These are phyloP conservation scores for Alligator mississippiensis DNA, from an alignment of 2,113 vertebrate genomes.

Conservation along the genomic window DNA sequence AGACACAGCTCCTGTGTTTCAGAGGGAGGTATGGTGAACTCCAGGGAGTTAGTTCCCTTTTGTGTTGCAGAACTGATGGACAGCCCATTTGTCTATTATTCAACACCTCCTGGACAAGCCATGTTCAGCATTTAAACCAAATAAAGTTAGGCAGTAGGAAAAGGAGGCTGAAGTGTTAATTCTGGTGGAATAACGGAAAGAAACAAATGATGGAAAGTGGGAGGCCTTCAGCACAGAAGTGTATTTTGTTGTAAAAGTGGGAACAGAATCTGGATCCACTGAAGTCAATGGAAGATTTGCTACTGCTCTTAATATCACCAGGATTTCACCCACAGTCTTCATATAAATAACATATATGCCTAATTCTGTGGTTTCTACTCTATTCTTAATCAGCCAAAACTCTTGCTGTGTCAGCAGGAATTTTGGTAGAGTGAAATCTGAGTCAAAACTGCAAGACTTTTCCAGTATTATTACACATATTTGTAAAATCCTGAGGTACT, in stretches of 20 bases:
- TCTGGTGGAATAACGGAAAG: neutral
- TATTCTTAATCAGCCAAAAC: neutral
- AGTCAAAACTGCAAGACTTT: neutral
- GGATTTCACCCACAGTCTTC: neutral
- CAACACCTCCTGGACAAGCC: conserved; percentile 16
- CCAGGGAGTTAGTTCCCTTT: neutral
- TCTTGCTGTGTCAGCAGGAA: neutral
- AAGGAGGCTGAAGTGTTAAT: too few relatives aligned
- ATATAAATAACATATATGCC: neutral
- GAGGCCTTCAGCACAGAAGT: neutral
- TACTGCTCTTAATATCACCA: neutral
- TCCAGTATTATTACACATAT: neutral
- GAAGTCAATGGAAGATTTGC: neutral
- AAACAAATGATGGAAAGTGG: neutral
- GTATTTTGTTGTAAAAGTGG: neutral
- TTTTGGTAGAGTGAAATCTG: neutral
- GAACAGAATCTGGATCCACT: conserved; percentile 1
- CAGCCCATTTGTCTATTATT: conserved; percentile 6
- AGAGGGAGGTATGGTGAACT: neutral
- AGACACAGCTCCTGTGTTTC: conserved; percentile 4
- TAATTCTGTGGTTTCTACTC: conserved; percentile 5
- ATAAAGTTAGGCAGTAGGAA: neutral
- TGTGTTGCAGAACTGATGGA: neutral
- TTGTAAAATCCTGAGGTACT: neutral
- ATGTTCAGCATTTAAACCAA: conserved; percentile 17